Evolutionary conservation across 2,888 invertebrate genomes (phyloP), one percentile per base, ranked within the genome.

Genomic region (Pammene aurita): DNA sequence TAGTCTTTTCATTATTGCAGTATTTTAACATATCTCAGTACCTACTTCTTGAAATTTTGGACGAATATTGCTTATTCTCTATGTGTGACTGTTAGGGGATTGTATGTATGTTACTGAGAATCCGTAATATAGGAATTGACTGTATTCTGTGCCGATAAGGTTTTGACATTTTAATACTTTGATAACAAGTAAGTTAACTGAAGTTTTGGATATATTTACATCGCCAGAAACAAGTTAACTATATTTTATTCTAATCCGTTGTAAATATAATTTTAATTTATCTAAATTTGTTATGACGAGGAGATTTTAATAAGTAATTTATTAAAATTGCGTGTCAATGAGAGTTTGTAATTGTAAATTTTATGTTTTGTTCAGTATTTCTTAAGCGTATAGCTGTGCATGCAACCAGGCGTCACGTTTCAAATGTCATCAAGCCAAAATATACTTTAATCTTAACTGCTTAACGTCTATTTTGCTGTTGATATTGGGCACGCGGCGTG

Each of bases 291-390:
- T 90, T 90, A 90, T 88, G 85, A 83, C 75, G 72, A 78, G 74
- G 79, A 80, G 72, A 72, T 71, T 73, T 70, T 69, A 75, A 75
- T 75, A 77, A 79, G 74, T 81, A 79, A 83, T 83, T 85, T 86
- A 83, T 77, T 82, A 76, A 81, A 80, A 75, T 73, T 77, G 80
- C 77, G 75, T 83, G 81, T 79, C 72, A 80, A 82, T 79, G 79
- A 82, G 80, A 81, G 85, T 87, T 88, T 88, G 83, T 83, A 81
- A 82, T 78, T 89, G 88, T 90, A 91, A 89, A 91, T 90, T 90
- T 88, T 91, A 90, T 90, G 85, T 90, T 91, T 89, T 88, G 90
- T 92, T 91, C 90, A 88, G 89, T 90, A 92, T 90, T 90, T 84
- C 83, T 79, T 91, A 90, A 89, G 89, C 83, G 81, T 85, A 89